These are phyloP conservation scores for Limnephilus auricula DNA, from an alignment of 2,888 invertebrate species.

Conservation along the genomic window DNA sequence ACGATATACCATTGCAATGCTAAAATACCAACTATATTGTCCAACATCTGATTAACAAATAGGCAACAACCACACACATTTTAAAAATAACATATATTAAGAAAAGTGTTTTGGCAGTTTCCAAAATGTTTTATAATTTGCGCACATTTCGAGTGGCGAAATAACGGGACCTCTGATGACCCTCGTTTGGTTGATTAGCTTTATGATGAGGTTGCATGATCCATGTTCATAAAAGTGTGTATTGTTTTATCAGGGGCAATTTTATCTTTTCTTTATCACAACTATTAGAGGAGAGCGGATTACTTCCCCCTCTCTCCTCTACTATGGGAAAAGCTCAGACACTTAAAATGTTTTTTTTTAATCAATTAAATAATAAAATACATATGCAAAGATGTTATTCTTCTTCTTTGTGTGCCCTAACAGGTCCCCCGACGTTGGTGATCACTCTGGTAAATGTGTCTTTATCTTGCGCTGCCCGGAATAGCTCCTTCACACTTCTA, in stretches of 20 bases:
- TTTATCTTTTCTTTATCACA: background rate
- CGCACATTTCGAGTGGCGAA: background rate
- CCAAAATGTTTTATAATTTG: background rate
- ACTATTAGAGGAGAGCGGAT: background rate
- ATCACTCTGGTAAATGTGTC: too few species aligned
- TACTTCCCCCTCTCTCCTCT: background rate
- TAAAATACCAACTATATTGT: too few species aligned
- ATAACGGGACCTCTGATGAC: background rate
- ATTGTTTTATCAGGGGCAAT: background rate
- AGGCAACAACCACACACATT: background rate
- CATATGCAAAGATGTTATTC: too few species aligned
- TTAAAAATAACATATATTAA: too few species aligned
- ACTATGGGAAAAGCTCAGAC: background rate
- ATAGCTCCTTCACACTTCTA: too few species aligned
- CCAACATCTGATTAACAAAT: background rate
- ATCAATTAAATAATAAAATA: background rate
- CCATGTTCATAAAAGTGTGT: background rate
- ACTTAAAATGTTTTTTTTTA: background rate
- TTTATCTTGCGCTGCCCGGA: too few species aligned
- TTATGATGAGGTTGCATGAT: background rate
- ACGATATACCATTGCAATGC: too few species aligned
- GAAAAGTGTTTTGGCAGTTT: background rate
- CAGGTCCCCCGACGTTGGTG: too few species aligned
- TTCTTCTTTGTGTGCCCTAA: too few species aligned
- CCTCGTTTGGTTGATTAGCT: background rate